A percentile compares a stretch with the other conserved stretches of the same genome.
Evolutionary conservation across 2,888 invertebrate species (phyloP).

Genomic region (Glyphotaelius pellucidus): DNA sequence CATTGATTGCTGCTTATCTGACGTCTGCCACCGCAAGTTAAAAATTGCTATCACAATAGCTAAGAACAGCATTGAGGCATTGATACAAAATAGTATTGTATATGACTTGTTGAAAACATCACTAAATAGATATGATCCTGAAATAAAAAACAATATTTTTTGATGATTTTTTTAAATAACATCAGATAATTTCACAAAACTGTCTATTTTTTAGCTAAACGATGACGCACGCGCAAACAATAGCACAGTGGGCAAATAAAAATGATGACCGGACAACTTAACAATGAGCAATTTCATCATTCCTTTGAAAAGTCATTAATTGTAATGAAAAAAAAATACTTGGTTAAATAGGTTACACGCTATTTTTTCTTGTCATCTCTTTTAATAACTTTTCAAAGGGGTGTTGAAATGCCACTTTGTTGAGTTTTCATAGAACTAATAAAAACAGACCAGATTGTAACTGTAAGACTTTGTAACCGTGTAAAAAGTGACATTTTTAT

Average conservation of each 20-base stretch:
- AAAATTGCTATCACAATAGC: slow-evolving; percentile 82
- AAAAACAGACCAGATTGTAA: background rate
- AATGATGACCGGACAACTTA: background rate
- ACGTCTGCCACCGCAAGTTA: slow-evolving; percentile 84
- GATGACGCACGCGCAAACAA: background rate
- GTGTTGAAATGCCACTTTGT: too few species aligned
- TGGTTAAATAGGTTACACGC: too few species aligned
- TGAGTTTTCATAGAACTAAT: background rate
- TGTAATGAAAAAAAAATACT: too few species aligned
- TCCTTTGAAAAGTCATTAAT: too few species aligned
- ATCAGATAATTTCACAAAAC: background rate
- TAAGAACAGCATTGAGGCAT: slow-evolving; percentile 79
- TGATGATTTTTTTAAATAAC: background rate
- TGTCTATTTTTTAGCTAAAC: background rate
- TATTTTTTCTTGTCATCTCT: too few species aligned
- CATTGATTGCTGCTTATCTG: slow-evolving; percentile 79
- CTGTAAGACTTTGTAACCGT: too few species aligned
- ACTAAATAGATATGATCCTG: slow-evolving; percentile 82
- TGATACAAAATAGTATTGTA: slow-evolving; percentile 85
- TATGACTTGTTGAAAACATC: slow-evolving; percentile 81
- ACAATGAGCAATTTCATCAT: too few species aligned
- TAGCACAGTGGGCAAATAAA: background rate
- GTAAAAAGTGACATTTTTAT: too few species aligned
- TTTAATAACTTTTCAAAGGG: too few species aligned
- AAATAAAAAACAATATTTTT: slow-evolving; percentile 67